Evolutionary conservation across 2,888 invertebrate species (phyloP), one percentile per base, ranked within the genome.

Genomic region (Tetropium fuscum): DNA sequence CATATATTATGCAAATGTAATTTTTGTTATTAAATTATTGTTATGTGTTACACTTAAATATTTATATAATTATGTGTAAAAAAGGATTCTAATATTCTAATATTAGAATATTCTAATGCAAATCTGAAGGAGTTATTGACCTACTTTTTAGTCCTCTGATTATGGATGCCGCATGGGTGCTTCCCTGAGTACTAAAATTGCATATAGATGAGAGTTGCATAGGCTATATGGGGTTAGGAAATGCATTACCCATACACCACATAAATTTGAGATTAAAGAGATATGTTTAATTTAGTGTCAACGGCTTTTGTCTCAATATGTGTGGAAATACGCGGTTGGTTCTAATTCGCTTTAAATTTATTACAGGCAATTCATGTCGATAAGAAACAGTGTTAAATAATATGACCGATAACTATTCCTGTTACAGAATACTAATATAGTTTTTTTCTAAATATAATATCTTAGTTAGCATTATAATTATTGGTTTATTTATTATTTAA

Each of bases 231-330:
- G 19, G 19, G 20, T 16, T 32, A 10, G 49, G 25, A 25, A 56
- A 49, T 41, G 57, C 57, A 43, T 43, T 57, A 48, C 41, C 56
- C 56, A 40, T 41, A 56, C 48, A 40, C 56, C 48, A 32, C 56
- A 56, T 56, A 56, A 56, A 56, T 56, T 43, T 41, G 20, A 27
- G 48, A 56, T 56, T 48, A 56, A 49, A 43, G 56, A 34, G 48
- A 56, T 48, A 56, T 41, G 41, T 41, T 32, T 48, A 48, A 56
- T 41, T 56, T 49, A 27, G 19, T 48, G 43, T 47, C 41, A 38
- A 27, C 45, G 19, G 25, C 38, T 22, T 54, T 45, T 38, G 45
- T 54, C 54, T 44, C 45, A 22, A 36, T 36, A 34, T 45, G 44
- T 36, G 45, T 18, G 34, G 47, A 32, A 30, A 34, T 20, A 18